Base-by-base conservation (phyloP, 2,888 invertebrate genomes). In the Drosophila incognita region DNA sequence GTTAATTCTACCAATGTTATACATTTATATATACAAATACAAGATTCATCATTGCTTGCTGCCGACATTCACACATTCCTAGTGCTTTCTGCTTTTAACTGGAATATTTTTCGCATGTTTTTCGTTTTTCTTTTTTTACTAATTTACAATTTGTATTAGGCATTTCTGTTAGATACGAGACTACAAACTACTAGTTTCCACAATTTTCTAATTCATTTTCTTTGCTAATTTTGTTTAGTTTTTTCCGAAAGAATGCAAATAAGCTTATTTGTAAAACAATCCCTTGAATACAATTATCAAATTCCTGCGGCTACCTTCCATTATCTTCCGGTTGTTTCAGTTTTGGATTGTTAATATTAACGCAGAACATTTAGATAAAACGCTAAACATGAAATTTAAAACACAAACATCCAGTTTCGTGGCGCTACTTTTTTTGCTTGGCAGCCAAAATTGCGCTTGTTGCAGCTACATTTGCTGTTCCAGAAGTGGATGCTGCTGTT, bases 11-110 rank as follows among this genome's bases (percentile, higher is more conserved):
- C 69, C 59, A 84, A 84, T 84, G 81, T 85, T 84, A 75, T 69
- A 85, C 83, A 85, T 87, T 84, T 87, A 85, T 84, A 70, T 85
- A 74, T 85, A 81, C 82, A 87, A 72, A 73, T 75, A 87, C 62
- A 74, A 69, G 72, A 77, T 74, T 77, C 38, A 81, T 71, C 77
- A 79, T 82, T 86, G 77, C 74, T 69, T 74, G 72, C 62, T 63
- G 65, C 63, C 64, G 75, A 73, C 65, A 46, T 68, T 81, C 75
- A 62, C 53, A 64, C 56, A 79, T 66, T 79, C 58, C 78, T 65
- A 57, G 66, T 74, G 52, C 69, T 59, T 74, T 67, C 52, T 52
- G 33, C 51, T 40, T 65, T 60, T 40, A 69, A 75, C 69, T 81
- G 84, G 71, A 86, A 81, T 79, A 73, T 79, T 67, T 69, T 63